Evolutionary conservation across 1,140 invertebrate genomes (phyloP), one percentile per base, ranked within the genome.

Genomic region (Centruroides vittatus): DNA sequence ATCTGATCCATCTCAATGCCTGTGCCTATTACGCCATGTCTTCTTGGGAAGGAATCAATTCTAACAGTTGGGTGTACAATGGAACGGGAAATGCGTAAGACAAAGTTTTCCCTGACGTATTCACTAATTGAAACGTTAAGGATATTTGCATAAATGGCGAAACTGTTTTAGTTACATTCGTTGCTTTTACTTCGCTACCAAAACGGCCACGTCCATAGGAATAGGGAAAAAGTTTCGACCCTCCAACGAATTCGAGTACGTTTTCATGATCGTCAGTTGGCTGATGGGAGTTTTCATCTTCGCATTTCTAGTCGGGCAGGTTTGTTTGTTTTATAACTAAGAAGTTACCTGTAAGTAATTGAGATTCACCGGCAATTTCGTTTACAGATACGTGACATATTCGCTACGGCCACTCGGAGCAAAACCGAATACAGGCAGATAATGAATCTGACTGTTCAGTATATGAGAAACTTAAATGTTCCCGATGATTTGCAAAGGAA

Each of bases 241-340:
- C 0, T 86, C 84, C 56, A 90, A 90, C 61, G 83, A 86, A 58
- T 75, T 81, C 0, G 93, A 97, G 73, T 92, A 88, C 70, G 73
- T 91, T 35, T 97, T 93, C 73, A 97, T 97, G 93, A 94, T 89
- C 0, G 81, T 84, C 47, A 89, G 88, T 36, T 96, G 92, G 92
- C 75, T 97, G 35, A 89, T 92, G 79, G 93, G 93, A 0, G 90
- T 97, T 0, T 97, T 97, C 71, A 88, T 95, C 0, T 96, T 95
- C 74, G 93, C 93, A 8, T 73, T 96, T 65, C 79, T 97, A 0
- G 92, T 97, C 69, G 92, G 93, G 65, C 93, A 96, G 79, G 82
- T 85, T 67, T 65, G 58, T 57, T 23, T 1, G 23, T 23, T 2
- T 23, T 23, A 23, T 23, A 23, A 23, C 23, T 2, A 23, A 23